Evolutionary conservation across 2,113 vertebrate genomes (phyloP), one percentile per base, ranked within the genome.

Genomic region (Columba janthina): DNA sequence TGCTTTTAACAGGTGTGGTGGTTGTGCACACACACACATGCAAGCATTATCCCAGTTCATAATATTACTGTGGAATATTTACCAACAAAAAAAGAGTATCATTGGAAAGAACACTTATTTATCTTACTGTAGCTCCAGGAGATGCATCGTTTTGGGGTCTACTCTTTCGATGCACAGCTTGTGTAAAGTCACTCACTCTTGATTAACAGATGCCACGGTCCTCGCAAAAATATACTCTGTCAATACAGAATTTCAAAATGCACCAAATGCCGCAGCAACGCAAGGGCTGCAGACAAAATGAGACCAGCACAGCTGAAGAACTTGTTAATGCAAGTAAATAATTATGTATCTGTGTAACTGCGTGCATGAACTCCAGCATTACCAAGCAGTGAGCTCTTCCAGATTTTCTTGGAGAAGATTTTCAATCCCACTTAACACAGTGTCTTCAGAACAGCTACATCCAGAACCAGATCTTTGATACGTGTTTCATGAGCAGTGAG

Each of bases 301-400:
- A 93, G 85, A 91, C 60, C 74, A 94, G 93, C 90, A 88, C 92
- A 95, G 95, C 90, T 94, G 81, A 93, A 75, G 85, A 95, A 95
- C 87, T 87, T 84, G 84, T 85, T 96, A 94, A 96, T 64, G 77
- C 80, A 92, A 91, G 88, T 28, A 83, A 90, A 86, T 89, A 95
- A 96, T 87, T 77, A 71, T 26, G 89, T 31, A 85, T 93, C 71
- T 85, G 85, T 93, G 74, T 60, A 87, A 74, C 36, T 88, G 88
- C 66, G 73, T 91, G 95, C 81, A 78, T 85, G 81, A 94, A 89
- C 89, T 79, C 77, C 62, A 71, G 57, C 73, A 53, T 75, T 91
- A 96, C 89, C 54, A 87, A 91, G 87, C 57, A 67, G 60, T 8
- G 61, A 94, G 81, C 61, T 87, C 87, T 40, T 89, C 65, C 20